Percentiles rank a stretch among this genome's conserved stretches.
Evolutionary conservation across 2,888 invertebrate species (phyloP).

Genomic region (Blastobasis lacticolella): DNA sequence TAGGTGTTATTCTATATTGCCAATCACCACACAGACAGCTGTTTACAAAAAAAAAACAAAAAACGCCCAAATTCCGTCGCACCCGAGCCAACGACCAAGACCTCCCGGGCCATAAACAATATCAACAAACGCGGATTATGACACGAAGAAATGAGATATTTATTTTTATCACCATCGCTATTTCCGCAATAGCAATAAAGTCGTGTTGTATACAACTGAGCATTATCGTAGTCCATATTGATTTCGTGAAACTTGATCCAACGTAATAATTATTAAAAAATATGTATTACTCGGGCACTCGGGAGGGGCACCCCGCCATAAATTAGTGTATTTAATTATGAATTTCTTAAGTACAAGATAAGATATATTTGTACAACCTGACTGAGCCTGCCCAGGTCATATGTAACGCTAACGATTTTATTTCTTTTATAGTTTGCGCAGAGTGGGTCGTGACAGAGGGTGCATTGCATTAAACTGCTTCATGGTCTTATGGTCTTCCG

Average conservation of each 20-base stretch:
- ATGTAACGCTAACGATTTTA: constrained; percentile 66
- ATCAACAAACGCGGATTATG: too few relatives aligned
- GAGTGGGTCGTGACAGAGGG: constrained; percentile 27
- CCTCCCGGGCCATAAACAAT: too few relatives aligned
- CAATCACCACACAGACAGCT: too few relatives aligned
- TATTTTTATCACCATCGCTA: constrained; percentile 4
- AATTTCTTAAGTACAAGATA: constrained; percentile 63
- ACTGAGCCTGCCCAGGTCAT: constrained; percentile 54
- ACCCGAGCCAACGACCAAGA: too few relatives aligned
- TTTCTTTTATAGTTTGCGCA: constrained; percentile 56
- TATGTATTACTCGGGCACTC: constrained; percentile 41
- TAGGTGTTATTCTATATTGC: too few relatives aligned
- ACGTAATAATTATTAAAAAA: constrained; percentile 50
- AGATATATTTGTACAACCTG: constrained; percentile 68
- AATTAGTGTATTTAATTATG: constrained; percentile 70
- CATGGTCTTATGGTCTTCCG: too few relatives aligned
- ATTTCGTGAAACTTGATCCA: constrained; percentile 44
- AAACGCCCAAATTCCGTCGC: too few relatives aligned
- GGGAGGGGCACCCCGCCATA: constrained; percentile 37
- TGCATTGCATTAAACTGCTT: too few relatives aligned
- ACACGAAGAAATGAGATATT: neutral
- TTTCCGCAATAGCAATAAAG: constrained; percentile 3
- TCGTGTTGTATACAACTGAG: neutral
- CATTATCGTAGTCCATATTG: constrained; percentile 12
- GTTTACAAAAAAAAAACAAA: too few relatives aligned